Conservation (phyloP, 2,888 invertebrate genomes). For the Bellardia bayeri region DNA sequence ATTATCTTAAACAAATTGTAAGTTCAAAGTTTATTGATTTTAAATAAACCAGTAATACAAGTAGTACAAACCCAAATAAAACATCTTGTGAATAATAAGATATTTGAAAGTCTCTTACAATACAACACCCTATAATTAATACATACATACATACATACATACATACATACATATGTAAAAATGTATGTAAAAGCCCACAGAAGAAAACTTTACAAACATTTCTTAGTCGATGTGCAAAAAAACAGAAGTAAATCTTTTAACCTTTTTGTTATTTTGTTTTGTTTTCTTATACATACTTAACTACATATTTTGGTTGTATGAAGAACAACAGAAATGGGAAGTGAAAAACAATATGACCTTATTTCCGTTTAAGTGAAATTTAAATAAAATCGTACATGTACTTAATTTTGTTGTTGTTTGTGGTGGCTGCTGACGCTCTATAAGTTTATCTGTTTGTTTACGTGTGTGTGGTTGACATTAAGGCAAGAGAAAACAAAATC, state of each 20-base stretch:
- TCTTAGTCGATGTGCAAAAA: not conserved
- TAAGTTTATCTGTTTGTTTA: slow-evolving; percentile 29
- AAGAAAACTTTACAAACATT: slow-evolving; percentile 9
- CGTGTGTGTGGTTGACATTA: slow-evolving; percentile 47
- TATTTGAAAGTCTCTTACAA: not conserved
- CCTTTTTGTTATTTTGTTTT: slow-evolving; percentile 32
- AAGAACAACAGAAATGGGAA: slow-evolving; percentile 43
- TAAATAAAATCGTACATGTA: slow-evolving; percentile 51
- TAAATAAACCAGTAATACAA: not conserved
- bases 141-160: no score
- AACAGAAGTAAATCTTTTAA: slow-evolving; percentile 35
- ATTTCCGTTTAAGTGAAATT: slow-evolving; percentile 61
- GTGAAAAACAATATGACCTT: slow-evolving; percentile 63
- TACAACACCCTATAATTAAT: not conserved
- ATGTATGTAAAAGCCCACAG: not conserved
- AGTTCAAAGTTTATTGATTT: not conserved
- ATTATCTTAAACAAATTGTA: not conserved
- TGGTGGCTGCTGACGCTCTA: slow-evolving; percentile 9
- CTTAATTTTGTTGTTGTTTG: slow-evolving; percentile 3
- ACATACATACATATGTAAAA: slow-evolving; percentile 27
- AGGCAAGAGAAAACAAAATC: slow-evolving; percentile 5
- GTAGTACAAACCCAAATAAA: not conserved
- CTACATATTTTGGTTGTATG: slow-evolving; percentile 2
- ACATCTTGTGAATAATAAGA: not conserved
- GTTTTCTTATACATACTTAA: not conserved